Conservation (phyloP, 2,113 vertebrate genomes). For the Nicator chloris region DNA sequence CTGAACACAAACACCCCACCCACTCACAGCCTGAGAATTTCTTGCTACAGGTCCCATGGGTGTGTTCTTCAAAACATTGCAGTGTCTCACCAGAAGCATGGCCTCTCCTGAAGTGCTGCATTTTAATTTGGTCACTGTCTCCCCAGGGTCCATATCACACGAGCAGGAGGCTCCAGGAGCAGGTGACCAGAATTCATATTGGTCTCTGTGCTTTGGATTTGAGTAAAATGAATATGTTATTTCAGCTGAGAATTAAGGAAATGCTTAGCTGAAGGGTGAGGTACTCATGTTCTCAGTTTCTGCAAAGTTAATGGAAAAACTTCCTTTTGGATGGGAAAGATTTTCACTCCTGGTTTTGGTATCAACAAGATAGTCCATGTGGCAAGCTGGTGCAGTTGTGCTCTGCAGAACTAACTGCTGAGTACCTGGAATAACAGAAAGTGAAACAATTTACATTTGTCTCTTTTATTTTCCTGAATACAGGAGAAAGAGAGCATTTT, state of each 20-base stretch:
- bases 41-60: neutral
- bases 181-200: neutral
- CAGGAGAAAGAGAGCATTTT: neutral
- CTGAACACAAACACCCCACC: slow-evolving; percentile 5
- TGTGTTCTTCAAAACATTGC: neutral
- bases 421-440: neutral
- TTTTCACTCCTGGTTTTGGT: neutral
- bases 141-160: neutral
- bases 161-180: neutral
- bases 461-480: neutral
- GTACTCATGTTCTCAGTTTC: neutral
- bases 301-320: neutral
- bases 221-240: neutral
- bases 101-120: neutral
- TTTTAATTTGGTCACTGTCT: neutral
- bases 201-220: neutral
- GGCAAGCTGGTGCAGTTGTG: neutral
- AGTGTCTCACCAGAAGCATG: neutral
- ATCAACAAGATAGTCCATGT: neutral
- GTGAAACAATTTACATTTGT: neutral
- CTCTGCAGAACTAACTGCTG: neutral
- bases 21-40: neutral
- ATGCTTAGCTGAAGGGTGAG: neutral
- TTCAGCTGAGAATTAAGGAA: neutral
- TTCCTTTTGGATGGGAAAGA: neutral